Conservation (phyloP, 2,113 vertebrate genomes). For the Brienomyrus brachyistius region DNA sequence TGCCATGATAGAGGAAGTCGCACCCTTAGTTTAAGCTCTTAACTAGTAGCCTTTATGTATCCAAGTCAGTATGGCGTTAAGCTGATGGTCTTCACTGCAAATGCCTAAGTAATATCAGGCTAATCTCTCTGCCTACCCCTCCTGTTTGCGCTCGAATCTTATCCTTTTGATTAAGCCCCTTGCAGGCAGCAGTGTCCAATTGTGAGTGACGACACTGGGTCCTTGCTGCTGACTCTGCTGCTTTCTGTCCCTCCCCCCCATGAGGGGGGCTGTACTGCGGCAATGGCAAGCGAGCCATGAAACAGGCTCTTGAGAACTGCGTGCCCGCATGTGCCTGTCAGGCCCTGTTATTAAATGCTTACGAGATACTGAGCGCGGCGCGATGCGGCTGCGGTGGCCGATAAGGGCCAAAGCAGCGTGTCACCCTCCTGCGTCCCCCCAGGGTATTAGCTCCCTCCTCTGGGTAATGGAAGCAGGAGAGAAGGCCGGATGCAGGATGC, state of each 20-base stretch:
- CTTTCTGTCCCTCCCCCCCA: neutral
- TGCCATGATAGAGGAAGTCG: neutral
- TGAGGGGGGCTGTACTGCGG: neutral
- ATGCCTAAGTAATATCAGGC: neutral
- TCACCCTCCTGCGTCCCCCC: neutral
- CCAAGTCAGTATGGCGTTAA: neutral
- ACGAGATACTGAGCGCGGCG: neutral
- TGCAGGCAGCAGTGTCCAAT: neutral
- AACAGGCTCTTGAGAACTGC: neutral
- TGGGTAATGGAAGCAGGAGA: neutral
- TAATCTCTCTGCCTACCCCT: neutral
- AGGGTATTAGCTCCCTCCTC: constrained; percentile 14
- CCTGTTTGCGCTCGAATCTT: neutral
- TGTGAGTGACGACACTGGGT: neutral
- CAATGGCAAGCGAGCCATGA: neutral
- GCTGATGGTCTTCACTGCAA: neutral
- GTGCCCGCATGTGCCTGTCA: neutral
- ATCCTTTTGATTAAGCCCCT: neutral
- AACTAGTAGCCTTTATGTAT: neutral
- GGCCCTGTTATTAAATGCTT: neutral
- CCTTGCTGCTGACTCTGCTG: neutral
- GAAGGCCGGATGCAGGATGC: neutral
- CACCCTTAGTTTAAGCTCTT: neutral
- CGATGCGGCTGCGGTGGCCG: constrained; percentile 30
- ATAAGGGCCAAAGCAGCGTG: constrained; percentile 34